phyloP scores from a whole-genome alignment of 2,113 vertebrate species.

The Zootoca vivipara region DNA sequence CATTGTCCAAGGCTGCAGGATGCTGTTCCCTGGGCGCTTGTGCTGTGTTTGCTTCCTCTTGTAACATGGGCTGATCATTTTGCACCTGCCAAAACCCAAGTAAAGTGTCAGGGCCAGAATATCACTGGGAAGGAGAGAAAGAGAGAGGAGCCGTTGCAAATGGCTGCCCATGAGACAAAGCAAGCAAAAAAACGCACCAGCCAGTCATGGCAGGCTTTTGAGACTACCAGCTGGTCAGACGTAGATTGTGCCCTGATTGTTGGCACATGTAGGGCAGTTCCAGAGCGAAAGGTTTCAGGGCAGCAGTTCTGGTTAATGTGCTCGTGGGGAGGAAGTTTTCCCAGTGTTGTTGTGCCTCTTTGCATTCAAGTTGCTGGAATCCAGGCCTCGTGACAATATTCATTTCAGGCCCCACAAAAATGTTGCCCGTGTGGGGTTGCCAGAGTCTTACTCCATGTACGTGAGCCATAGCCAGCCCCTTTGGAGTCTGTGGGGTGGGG shows the following conservation, averaged over 20 bases:
- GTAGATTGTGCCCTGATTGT: too few relatives aligned
- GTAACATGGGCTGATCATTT: not conserved
- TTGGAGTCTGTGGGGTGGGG: not conserved
- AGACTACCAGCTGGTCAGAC: too few relatives aligned
- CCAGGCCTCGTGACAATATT: not conserved
- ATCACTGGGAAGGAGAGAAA: not conserved
- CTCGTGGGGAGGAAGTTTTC: not conserved
- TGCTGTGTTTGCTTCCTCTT: not conserved
- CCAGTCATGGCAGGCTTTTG: not conserved
- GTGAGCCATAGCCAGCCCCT: not conserved
- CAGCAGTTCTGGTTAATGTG: not conserved
- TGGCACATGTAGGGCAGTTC: too few relatives aligned
- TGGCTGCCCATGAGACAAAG: not conserved
- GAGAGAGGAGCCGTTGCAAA: not conserved
- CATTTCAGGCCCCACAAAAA: not conserved
- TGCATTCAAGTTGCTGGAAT: not conserved
- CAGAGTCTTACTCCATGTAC: not conserved
- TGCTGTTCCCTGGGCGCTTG: not conserved
- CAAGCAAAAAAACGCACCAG: too few relatives aligned
- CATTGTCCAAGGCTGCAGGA: not conserved
- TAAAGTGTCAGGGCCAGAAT: not conserved
- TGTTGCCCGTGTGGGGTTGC: not conserved
- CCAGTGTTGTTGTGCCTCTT: slow-evolving; percentile 17
- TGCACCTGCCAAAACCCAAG: not conserved
- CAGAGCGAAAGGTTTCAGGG: not conserved